These are phyloP conservation scores for Pterois miles DNA, from an alignment of 2,797 vertebrate genomes.

Conservation along the genomic window DNA sequence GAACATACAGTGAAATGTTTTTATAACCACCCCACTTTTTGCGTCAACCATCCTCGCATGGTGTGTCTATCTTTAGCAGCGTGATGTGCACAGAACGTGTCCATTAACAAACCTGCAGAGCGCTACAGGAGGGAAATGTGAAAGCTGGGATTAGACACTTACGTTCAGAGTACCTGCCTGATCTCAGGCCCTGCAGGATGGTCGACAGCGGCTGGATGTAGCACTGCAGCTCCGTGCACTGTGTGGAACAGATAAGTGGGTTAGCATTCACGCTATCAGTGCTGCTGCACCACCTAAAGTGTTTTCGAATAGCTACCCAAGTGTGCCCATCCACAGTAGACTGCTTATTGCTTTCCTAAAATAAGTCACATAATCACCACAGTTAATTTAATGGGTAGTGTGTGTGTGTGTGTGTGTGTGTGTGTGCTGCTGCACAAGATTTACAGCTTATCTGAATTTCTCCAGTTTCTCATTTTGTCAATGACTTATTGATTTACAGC, in stretches of 20 bases:
- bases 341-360: not conserved
- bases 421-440: not conserved
- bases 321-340: not conserved
- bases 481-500: slow-evolving; percentile 10
- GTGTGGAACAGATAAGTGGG: slow-evolving; percentile 21
- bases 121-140: too few relatives aligned
- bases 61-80: not conserved
- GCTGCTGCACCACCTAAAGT: not conserved
- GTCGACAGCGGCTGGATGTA: slow-evolving; percentile 66
- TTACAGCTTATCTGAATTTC: not conserved
- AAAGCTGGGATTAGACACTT: slow-evolving; percentile 44
- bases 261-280: slow-evolving; percentile 12
- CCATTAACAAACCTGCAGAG: not conserved
- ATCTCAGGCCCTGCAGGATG: slow-evolving; percentile 68
- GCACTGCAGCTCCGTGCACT: slow-evolving; percentile 68
- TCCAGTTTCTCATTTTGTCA: not conserved
- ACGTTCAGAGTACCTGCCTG: slow-evolving; percentile 75
- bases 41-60: not conserved
- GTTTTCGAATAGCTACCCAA: slow-evolving; percentile 12
- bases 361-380: not conserved
- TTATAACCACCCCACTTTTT: not conserved
- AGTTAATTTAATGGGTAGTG: not conserved
- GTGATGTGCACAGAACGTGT: not conserved
- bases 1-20: not conserved
- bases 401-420: not conserved